Conservation (phyloP, 2,888 invertebrate genomes). For the Drosophila meridiana region DNA sequence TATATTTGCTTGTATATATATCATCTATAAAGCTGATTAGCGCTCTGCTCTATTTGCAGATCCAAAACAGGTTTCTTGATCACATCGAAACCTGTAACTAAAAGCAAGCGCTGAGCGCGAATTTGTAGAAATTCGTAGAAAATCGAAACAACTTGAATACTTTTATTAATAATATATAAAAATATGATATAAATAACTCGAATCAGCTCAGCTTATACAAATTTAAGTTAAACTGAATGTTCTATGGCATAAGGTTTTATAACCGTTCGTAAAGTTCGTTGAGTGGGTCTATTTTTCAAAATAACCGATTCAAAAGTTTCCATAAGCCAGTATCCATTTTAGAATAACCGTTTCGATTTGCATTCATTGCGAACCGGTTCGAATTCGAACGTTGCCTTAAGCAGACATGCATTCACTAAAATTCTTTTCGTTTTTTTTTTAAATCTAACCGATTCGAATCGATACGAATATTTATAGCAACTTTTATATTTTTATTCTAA, state of each 20-base stretch:
- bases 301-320: not conserved
- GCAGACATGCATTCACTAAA: not conserved
- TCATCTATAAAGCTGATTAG: not conserved
- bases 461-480: no score
- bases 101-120: not conserved
- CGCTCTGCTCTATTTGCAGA: slow-evolving; percentile 7
- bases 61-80: not conserved
- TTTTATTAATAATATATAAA: not conserved
- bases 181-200: not conserved
- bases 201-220: not conserved
- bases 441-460: not conserved
- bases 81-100: not conserved
- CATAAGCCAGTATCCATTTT: no score
- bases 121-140: slow-evolving; percentile 1
- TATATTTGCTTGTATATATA: not conserved
- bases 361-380: not conserved
- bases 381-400: not conserved
- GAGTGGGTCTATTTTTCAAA: not conserved
- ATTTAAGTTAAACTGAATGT: no score
- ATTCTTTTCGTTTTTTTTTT: no score
- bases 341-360: not conserved
- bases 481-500: no score
- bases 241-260: not conserved
- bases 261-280: not conserved
- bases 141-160: not conserved